Base-by-base conservation (phyloP, 30 jellyfish, hydroid and myxozoan species). In the Hydractinia symbiolongicarpus region DNA sequence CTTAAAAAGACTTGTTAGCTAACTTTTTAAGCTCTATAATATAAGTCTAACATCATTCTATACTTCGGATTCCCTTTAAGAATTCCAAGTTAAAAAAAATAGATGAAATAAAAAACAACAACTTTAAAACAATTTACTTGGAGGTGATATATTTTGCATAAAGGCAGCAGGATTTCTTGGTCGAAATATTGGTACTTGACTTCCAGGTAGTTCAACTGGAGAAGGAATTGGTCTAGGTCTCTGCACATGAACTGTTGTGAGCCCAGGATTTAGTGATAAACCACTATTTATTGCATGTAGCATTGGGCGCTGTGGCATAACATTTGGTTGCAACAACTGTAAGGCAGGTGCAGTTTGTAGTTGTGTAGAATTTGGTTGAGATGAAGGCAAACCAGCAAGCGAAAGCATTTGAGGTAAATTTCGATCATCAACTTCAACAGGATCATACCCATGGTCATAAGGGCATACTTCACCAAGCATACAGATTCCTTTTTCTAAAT, bases 401-500 rank as follows among this genome's bases (percentile, higher is more conserved):
- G 89, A 73, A 19, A 91, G 72, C 67, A 89, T 84, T 17, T 82
- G 89, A n/a, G 96, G 96, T n/a, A 89, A 60, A 62, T 79, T 83
- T 17, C 55, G 72, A 69, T 90, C 97, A 79, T 90, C 93, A 52
- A 90, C 96, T 21, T 87, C 92, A 14, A 91, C 93, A 8, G 98
- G 98, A 67, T 91, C 98, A 64, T 79, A 78, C 44, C 98, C 98
- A 69, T 91, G 98, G 69, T 91, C 98, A 76, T 76, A 91, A 11
- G 95, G 96, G 62, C 98, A 91, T 73, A 89, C 83, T 54, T 91
- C 95, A 50, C 98, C 98, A 84, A 91, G 90, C 83, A 91, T 82
- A 76, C 98, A 91, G 78, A 81, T 79, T 6, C 98, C 98, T 73
- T 91, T 91, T 79, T 91, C 98, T 91, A 72, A 53, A 71, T 61